Conservation (phyloP, 2,797 vertebrate genomes). For the Peromyscus attwateri region DNA sequence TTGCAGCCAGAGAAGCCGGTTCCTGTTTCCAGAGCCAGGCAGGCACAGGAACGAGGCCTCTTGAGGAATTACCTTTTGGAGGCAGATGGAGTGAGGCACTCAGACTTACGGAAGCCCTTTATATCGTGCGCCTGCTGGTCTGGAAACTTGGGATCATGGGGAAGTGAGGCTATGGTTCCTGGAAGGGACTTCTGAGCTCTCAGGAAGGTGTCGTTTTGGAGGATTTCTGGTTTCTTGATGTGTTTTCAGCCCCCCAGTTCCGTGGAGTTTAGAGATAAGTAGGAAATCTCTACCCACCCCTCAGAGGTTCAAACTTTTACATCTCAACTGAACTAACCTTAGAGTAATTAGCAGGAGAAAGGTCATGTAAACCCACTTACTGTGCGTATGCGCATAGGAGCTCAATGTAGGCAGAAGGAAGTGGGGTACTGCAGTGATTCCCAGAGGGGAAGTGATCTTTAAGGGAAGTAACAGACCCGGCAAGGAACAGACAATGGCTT, state of each 20-base stretch:
- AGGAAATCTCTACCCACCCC: background rate
- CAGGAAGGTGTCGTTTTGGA: background rate
- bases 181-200: background rate
- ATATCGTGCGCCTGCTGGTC: background rate
- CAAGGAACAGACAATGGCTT: background rate
- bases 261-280: slow-evolving; percentile 47
- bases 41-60: background rate
- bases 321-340: background rate
- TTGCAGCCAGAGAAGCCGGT: background rate
- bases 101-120: background rate
- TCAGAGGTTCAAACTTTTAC: background rate
- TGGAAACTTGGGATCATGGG: background rate
- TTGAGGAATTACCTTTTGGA: background rate
- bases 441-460: background rate
- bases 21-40: background rate
- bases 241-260: background rate
- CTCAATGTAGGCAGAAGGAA: background rate
- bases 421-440: background rate
- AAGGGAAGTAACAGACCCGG: background rate
- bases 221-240: background rate
- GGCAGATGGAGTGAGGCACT: background rate
- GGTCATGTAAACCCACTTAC: background rate
- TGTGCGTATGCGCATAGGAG: background rate
- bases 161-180: background rate
- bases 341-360: background rate